These are phyloP conservation scores for Dioctria linearis DNA, from an alignment of 2,888 invertebrate genomes.

Conservation along the genomic window DNA sequence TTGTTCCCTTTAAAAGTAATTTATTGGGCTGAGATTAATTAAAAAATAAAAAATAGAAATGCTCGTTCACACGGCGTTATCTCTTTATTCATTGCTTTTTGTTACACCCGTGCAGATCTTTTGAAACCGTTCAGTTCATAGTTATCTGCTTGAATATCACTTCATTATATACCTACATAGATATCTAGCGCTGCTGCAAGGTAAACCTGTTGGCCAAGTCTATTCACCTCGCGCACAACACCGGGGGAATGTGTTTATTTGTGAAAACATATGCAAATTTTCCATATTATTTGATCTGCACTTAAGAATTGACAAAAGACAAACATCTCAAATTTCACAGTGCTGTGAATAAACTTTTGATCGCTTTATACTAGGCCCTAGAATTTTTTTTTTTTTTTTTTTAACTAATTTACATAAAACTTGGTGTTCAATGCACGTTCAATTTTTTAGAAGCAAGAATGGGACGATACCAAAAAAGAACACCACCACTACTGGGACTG, in stretches of 20 bases:
- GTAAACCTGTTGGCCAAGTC: conserved; percentile 3
- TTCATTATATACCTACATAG: neutral
- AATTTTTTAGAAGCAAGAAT: neutral
- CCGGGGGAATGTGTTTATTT: neutral
- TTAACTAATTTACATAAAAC: conserved; percentile 8
- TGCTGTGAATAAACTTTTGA: conserved; percentile 30
- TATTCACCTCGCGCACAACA: conserved; percentile 13
- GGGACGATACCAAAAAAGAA: neutral
- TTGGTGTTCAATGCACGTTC: neutral
- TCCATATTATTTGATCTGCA: conserved; percentile 44
- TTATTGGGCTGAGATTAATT: conserved; percentile 39
- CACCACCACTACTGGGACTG: neutral
- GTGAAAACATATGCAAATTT: conserved; percentile 42
- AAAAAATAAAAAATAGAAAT: conserved; percentile 29
- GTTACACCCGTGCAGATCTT: conserved; percentile 25
- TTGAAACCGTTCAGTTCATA: conserved; percentile 11
- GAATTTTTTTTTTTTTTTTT: neutral
- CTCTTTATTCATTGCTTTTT: conserved; percentile 4
- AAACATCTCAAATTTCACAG: conserved; percentile 36
- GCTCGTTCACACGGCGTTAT: conserved; percentile 41
- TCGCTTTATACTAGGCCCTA: neutral
- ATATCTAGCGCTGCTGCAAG: conserved; percentile 19
- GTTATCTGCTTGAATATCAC: conserved; percentile 22
- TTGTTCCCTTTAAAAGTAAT: conserved; percentile 13
- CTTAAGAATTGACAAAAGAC: conserved; percentile 39